Evolutionary conservation across 2,797 vertebrate species (phyloP), one percentile per base, ranked within the genome.

Genomic region (Nothura maculosa): DNA sequence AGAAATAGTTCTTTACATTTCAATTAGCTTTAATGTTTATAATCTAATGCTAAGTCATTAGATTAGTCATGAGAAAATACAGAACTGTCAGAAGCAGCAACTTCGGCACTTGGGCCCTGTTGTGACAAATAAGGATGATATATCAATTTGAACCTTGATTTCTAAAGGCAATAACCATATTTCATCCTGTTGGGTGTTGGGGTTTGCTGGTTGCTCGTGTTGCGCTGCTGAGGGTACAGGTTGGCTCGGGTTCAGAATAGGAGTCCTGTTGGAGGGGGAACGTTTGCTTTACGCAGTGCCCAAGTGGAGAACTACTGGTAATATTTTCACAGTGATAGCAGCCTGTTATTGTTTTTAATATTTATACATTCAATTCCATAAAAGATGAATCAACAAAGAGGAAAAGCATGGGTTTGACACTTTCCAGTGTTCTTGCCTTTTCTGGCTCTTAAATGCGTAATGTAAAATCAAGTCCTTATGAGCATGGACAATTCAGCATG

Each of bases 401-500:
- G 76, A 76, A 45, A 40, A 70, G 16, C 43, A 24, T 36, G 28
- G 2, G 38, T 95, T 81, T 92, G 90, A 79, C 28, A 48, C 80
- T 92, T 93, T 28, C 2, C 14, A 61, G 52, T 45, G 36, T 76
- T 89, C 0, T 0, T 86, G 36, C 38, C 40, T 89, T 93, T 77
- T 55, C 30, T 50, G 72, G 60, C n/a, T 21, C 52, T 47, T 32
- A 80, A 81, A 91, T 79, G 50, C 48, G 20, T 70, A 91, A 80
- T 82, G 74, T 91, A 92, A 43, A 89, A 86, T 87, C 36, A 62
- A 85, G 87, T 94, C 61, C 61, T 86, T 86, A 70, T 50, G 36
- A 91, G 70, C 8, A 0, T 64, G 89, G 89, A 92, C 93, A 92
- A 87, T 96, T 95, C 77, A 79, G 67, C 87, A 68, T 89, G 87